These are phyloP conservation scores for Gasteruption jaculator DNA, from an alignment of 2,888 invertebrate genomes.

Conservation along the genomic window DNA sequence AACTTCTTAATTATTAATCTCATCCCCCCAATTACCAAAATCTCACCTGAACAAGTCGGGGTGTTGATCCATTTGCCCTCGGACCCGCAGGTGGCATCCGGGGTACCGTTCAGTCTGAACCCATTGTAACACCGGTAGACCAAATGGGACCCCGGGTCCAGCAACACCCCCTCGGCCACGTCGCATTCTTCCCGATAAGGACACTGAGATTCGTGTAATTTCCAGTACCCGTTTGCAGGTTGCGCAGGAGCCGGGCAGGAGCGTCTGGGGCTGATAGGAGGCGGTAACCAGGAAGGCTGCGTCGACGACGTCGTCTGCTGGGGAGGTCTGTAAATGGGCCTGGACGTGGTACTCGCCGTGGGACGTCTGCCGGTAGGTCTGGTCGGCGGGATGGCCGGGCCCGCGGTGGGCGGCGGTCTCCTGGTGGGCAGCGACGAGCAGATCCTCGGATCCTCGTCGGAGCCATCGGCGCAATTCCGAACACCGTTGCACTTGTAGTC, in stretches of 20 bases:
- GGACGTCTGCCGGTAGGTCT: slow-evolving; percentile 8
- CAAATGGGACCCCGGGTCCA: slow-evolving; percentile 35
- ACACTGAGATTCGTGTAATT: slow-evolving; percentile 34
- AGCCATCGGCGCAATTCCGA: slow-evolving; percentile 48
- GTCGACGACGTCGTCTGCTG: background rate
- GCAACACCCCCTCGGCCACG: slow-evolving; percentile 12
- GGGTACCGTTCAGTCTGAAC: slow-evolving; percentile 28
- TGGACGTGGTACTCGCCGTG: slow-evolving; percentile 3
- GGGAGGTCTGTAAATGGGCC: slow-evolving; percentile 1
- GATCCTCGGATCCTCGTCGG: slow-evolving; percentile 42
- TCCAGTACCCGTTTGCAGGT: slow-evolving; percentile 37
- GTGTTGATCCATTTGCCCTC: slow-evolving; percentile 35
- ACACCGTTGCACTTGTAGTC: slow-evolving; percentile 42
- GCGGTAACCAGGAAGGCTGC: slow-evolving; percentile 2
- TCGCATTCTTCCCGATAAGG: slow-evolving; percentile 27
- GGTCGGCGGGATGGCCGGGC: too few species aligned
- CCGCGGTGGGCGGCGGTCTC: slow-evolving; percentile 8
- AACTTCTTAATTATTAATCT: too few species aligned
- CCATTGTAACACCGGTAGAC: slow-evolving; percentile 39
- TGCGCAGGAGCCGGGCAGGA: slow-evolving; percentile 35
- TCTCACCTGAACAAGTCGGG: slow-evolving; percentile 38
- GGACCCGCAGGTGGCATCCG: slow-evolving; percentile 32
- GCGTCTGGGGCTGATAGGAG: slow-evolving; percentile 7
- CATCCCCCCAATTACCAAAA: too few species aligned
- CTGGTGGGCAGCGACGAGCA: slow-evolving; percentile 22